phyloP scores from a whole-genome alignment of 2,113 vertebrate species.

The Pogona vitticeps region DNA sequence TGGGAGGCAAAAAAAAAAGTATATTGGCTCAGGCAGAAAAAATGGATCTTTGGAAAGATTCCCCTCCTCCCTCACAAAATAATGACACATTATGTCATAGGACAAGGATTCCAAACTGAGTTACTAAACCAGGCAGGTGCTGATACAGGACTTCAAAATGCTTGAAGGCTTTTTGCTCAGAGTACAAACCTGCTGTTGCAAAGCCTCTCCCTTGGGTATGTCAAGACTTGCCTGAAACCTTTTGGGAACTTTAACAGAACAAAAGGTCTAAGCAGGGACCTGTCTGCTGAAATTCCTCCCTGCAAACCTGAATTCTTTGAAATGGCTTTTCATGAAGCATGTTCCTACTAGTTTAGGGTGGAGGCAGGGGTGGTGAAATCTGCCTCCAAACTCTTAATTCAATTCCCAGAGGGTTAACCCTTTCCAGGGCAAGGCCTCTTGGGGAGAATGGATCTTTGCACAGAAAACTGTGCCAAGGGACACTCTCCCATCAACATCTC shows the following conservation, averaged over 20 bases:
- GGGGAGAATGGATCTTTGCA: background rate
- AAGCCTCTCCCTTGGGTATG: constrained; percentile 64
- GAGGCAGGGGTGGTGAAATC: background rate
- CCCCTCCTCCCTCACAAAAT: background rate
- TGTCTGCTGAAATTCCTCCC: constrained; percentile 70
- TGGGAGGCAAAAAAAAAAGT: background rate
- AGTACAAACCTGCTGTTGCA: constrained; percentile 13
- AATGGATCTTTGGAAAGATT: background rate
- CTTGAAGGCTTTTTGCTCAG: constrained; percentile 24
- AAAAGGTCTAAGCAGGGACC: constrained; percentile 69
- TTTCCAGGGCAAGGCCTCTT: background rate
- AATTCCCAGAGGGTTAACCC: constrained; percentile 54
- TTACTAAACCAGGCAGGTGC: constrained; percentile 15
- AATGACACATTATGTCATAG: background rate
- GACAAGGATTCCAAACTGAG: background rate
- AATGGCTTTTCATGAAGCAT: constrained; percentile 73
- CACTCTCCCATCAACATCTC: too few relatives aligned
- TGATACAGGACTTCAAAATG: constrained; percentile 20
- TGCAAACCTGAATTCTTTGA: constrained; percentile 66
- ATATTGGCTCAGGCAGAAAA: background rate
- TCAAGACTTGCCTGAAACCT: constrained; percentile 67
- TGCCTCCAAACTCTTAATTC: constrained; percentile 14
- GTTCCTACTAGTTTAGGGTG: constrained; percentile 62
- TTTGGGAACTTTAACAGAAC: constrained; percentile 63
- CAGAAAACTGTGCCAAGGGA: background rate